Evolutionary conservation across 2,113 vertebrate genomes (phyloP), one percentile per base, ranked within the genome.

Genomic region (Zosterops borbonicus): DNA sequence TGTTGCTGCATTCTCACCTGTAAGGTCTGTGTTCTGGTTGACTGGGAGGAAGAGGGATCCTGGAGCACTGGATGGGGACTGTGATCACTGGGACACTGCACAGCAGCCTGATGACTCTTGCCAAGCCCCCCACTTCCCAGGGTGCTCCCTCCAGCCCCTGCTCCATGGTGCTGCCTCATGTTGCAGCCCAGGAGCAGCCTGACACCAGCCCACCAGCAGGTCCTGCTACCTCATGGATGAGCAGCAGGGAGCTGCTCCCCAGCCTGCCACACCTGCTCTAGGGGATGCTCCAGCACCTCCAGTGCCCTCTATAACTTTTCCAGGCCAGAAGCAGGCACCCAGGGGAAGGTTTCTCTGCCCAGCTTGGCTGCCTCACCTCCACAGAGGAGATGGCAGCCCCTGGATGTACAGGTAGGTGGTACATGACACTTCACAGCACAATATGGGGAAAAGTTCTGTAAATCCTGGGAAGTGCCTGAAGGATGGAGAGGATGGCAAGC

Each of bases 401-500:
- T 42, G 53, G 39, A 23, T 0, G 1, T 69, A 6, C 42, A 49
- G 55, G 59, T 65, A 60, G 77, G 73, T 74, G 84, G 42, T 41
- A 7, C 18, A 1, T 0, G 1, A 65, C 2, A 0, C 24, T 74
- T 62, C 2, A 1, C 20, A 46, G 31, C 14, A 5, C 52, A 19
- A 12, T 2, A 8, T 4, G 6, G 21, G 49, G 31, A 79, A 56
- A 63, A 35, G 18, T 39, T 60, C 28, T 60, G 73, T 42, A 39
- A 67, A 85, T 29, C 21, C 18, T 22, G 9, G 18, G 37, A 59
- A 71, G 16, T 8, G 41, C 39, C 78, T 44, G 77, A 15, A 53
- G 37, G 70, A 44, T 29, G 63, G 35, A 76, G 63, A 35, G 9
- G 67, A 9, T 19, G 59, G 53, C 39, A 64, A 83, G 33, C 33